Conservation (phyloP, 2,113 vertebrate species). For the Xiphophorus hellerii region DNA sequence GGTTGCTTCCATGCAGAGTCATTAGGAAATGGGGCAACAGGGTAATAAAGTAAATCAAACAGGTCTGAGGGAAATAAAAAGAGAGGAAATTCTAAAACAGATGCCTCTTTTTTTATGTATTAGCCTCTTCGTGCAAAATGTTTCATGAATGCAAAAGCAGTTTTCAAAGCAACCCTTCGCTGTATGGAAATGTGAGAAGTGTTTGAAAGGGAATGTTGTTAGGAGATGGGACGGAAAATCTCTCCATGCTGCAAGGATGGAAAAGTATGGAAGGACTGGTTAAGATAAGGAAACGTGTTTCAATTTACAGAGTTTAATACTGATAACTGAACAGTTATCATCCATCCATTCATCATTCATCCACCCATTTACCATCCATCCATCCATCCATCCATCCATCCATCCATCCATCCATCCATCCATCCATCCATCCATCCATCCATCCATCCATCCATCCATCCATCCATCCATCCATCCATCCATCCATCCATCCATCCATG, state of each 20-base stretch:
- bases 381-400: too few relatives aligned
- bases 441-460: too few relatives aligned
- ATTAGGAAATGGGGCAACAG: slow-evolving; percentile 38
- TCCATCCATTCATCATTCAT: too few relatives aligned
- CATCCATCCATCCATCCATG: too few relatives aligned
- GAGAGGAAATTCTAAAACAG: background rate
- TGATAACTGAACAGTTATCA: background rate
- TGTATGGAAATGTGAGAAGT: background rate
- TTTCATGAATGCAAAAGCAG: background rate
- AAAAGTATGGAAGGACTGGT: background rate
- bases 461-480: too few relatives aligned
- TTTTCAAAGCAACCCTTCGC: background rate
- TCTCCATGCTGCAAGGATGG: too few relatives aligned
- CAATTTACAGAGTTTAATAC: background rate
- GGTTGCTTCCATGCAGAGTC: slow-evolving; percentile 48
- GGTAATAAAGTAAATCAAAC: background rate
- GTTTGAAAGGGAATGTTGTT: too few relatives aligned
- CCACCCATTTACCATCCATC: too few relatives aligned
- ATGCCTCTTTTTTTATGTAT: background rate
- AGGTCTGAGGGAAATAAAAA: background rate
- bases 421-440: too few relatives aligned
- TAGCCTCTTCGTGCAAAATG: background rate
- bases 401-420: too few relatives aligned
- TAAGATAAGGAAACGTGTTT: background rate
- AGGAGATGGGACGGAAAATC: background rate